Base-by-base conservation (phyloP, 2,113 vertebrate genomes). In the Dunckerocampus dactyliophorus region DNA sequence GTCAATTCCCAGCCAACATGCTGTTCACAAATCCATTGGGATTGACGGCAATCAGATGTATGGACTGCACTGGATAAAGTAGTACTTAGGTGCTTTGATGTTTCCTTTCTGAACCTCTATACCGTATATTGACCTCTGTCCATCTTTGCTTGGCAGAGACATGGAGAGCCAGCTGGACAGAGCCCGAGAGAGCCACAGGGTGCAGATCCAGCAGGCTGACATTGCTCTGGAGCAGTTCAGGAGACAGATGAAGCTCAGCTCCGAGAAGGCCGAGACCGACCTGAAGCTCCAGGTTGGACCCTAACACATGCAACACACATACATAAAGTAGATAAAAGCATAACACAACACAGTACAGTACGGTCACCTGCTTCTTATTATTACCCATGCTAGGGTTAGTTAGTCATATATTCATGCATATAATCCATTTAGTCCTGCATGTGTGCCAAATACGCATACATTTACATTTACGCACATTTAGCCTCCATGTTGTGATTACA, bases 201-300 rank as follows among this genome's bases (percentile, higher is more conserved):
- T 88, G 80, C 94, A 95, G 84, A 91, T 91, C 79, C 94, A 94
- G 87, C 92, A 95, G 90, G 93, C 95, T 21, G 94, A 96, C 59
- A 84, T 86, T 56, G 92, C 93, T 21, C 89, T 97, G 90, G 94
- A 96, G 80, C 93, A 95, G 81, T 94, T 98, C 85, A 96, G 92
- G 90, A 94, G 90, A 80, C 94, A 96, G 90, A 93, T 95, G 87
- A 94, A 96, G 88, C 88, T 93, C 84, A 96, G 93, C 88, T 93
- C 94, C 4, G 94, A 95, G 83, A 95, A 95, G 87, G 88, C 93
- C 80, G 95, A 93, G 2, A 83, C 92, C 5, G 93, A 97, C 78
- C 95, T 97, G 94, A 96, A 95, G 87, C 89, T 93, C 72, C 94
- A 96, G 95, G 96, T 97, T 24, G 58, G 63, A 51, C 60, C 13